Evolutionary conservation across 2,888 invertebrate genomes (phyloP), one percentile per base, ranked within the genome.

Genomic region (Ormia ochracea): DNA sequence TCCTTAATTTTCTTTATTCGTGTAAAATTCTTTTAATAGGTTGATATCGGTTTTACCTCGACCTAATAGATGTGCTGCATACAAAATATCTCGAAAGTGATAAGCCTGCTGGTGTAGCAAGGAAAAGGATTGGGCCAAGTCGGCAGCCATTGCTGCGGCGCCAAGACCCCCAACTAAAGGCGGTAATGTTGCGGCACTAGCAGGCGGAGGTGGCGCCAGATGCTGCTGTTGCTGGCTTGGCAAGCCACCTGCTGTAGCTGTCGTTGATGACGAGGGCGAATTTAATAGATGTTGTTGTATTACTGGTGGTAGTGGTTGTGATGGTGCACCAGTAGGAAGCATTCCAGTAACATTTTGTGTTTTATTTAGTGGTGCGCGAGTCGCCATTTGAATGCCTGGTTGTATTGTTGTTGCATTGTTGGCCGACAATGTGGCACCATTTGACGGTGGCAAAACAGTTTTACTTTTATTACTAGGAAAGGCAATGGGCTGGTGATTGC

Each of bases 11-110:
- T n/a, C n/a, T n/a, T n/a, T n/a, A n/a, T n/a, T n/a, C n/a, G n/a
- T n/a, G n/a, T n/a, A n/a, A n/a, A n/a, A 26, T 41, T 21, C 17
- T 41, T 28, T 66, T 26, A 1, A 12, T 4, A 36, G 36, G 36
- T 50, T 54, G 43, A 9, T 5, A 36, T 41, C 23, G 26, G 23
- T 41, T 72, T 81, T 91, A 93, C 93, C 93, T 93, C 91, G 91
- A 83, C 88, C 88, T 84, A 93, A 91, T 87, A 93, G 90, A 90
- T 92, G 93, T 84, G 93, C 92, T 82, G 92, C 92, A 84, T 93
- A 90, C 90, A 93, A 91, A 91, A 93, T 91, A 88, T 93, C 92
- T 90, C 92, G 92, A 85, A 93, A 90, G 87, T 92, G 92, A 79
- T 84, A 86, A 83, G 87, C 87, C 84, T 87, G 87, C 81, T 88